Evolutionary conservation across 2,888 invertebrate genomes (phyloP).

Genomic region (Ischnura elegans): DNA sequence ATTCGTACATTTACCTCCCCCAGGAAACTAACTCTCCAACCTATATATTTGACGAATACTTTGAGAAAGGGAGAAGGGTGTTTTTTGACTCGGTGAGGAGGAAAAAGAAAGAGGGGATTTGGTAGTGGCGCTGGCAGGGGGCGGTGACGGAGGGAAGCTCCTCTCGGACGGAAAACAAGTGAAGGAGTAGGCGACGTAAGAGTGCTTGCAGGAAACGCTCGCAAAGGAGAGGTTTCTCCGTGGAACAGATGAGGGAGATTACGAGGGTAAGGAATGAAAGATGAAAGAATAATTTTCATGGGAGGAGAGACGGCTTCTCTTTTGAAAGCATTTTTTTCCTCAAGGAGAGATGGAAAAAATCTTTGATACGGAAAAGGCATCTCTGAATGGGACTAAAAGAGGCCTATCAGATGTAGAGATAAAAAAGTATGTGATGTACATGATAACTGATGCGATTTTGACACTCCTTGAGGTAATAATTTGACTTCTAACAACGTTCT

Average conservation of each 20-base stretch:
- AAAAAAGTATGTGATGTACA: neutral
- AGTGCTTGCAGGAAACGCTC: neutral
- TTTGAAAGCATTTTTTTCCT: neutral
- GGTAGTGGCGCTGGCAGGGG: neutral
- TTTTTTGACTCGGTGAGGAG: neutral
- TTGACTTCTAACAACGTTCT: too few relatives aligned
- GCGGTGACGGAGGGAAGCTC: neutral
- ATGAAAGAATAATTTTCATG: neutral
- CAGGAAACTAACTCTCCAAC: slow-evolving; percentile 1
- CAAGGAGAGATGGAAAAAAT: neutral
- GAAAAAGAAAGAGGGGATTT: neutral
- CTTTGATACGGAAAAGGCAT: neutral
- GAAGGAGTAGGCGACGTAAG: neutral
- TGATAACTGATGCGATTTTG: too few relatives aligned
- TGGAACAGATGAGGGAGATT: neutral
- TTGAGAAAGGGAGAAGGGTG: neutral
- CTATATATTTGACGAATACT: slow-evolving; percentile 1
- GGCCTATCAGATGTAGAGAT: neutral
- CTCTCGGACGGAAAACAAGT: neutral
- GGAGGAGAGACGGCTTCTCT: neutral
- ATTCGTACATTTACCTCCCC: neutral
- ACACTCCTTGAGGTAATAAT: too few relatives aligned
- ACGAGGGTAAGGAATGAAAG: neutral
- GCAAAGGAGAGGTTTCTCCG: neutral
- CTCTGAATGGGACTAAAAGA: neutral